A percentile compares a stretch with the other conserved stretches of the same genome.
These are phyloP conservation scores for Neodiprion pinetum DNA, from an alignment of 1,140 invertebrate genomes.

Conservation along the genomic window DNA sequence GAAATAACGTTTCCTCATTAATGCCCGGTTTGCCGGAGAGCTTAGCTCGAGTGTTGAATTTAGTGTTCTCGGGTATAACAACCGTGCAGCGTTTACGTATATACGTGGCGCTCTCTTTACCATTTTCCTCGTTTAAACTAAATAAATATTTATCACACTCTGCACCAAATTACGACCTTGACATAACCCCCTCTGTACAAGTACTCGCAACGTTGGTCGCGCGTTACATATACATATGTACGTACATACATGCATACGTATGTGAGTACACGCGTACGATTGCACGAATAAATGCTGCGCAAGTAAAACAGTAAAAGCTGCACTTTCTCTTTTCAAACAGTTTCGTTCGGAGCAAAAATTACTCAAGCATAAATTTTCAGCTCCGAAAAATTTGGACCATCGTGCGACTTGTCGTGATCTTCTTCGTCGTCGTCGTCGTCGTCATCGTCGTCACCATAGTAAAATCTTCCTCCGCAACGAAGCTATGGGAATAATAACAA, in stretches of 20 bases:
- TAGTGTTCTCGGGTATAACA: not conserved
- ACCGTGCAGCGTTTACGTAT: not conserved
- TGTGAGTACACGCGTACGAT: too few relatives aligned
- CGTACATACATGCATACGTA: too few relatives aligned
- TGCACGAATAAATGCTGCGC: too few relatives aligned
- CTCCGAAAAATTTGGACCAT: too few relatives aligned
- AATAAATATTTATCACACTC: not conserved
- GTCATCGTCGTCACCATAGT: too few relatives aligned
- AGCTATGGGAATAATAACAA: not conserved
- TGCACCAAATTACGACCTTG: not conserved
- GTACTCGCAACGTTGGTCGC: not conserved
- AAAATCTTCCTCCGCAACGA: not conserved
- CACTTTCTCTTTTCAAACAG: too few relatives aligned
- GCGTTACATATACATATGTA: too few relatives aligned
- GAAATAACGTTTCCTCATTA: not conserved
- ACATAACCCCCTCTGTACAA: not conserved
- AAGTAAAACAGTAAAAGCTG: too few relatives aligned
- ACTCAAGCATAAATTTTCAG: too few relatives aligned
- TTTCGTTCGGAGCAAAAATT: too few relatives aligned
- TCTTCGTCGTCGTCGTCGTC: too few relatives aligned
- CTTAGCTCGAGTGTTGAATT: not conserved
- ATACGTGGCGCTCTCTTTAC: not conserved
- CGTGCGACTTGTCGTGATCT: not conserved
- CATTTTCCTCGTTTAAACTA: conserved; percentile 4
- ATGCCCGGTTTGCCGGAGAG: not conserved